These are phyloP conservation scores for Eupithecia abbreviata DNA, from an alignment of 2,888 invertebrate species.

Conservation along the genomic window DNA sequence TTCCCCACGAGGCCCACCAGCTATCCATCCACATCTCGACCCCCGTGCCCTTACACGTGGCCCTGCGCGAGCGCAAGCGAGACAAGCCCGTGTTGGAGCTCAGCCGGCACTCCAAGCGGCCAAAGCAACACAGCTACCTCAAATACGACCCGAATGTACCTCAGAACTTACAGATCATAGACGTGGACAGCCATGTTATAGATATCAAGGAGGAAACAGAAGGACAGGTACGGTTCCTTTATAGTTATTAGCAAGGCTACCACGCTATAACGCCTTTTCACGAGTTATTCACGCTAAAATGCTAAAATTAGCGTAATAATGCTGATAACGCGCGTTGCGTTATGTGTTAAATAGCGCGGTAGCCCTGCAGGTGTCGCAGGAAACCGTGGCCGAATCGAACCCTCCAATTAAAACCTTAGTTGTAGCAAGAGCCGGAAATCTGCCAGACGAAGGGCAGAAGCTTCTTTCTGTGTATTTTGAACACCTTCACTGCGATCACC, in stretches of 20 bases:
- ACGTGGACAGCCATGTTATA: constrained; percentile 73
- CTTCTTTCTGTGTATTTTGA: not conserved
- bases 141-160: constrained; percentile 77
- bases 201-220: constrained; percentile 72
- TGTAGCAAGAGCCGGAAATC: not conserved
- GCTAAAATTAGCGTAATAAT: too few relatives aligned
- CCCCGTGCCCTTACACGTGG: constrained; percentile 66
- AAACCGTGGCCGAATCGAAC: not conserved
- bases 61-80: constrained; percentile 67
- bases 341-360: too few relatives aligned
- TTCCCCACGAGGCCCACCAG: constrained; percentile 73
- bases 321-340: too few relatives aligned
- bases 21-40: constrained; percentile 70
- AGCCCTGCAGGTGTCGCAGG: not conserved
- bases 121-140: constrained; percentile 68
- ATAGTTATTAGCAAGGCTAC: too few relatives aligned
- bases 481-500: not conserved
- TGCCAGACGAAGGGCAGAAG: not conserved
- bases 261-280: too few relatives aligned
- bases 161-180: constrained; percentile 75
- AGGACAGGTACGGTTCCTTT: constrained; percentile 50
- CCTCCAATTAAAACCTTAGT: not conserved
- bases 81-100: constrained; percentile 72
- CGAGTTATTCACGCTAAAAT: too few relatives aligned
- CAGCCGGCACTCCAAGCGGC: constrained; percentile 64